Evolutionary conservation across 2,888 invertebrate species (phyloP).

Genomic region (Platycheirus albimanus): DNA sequence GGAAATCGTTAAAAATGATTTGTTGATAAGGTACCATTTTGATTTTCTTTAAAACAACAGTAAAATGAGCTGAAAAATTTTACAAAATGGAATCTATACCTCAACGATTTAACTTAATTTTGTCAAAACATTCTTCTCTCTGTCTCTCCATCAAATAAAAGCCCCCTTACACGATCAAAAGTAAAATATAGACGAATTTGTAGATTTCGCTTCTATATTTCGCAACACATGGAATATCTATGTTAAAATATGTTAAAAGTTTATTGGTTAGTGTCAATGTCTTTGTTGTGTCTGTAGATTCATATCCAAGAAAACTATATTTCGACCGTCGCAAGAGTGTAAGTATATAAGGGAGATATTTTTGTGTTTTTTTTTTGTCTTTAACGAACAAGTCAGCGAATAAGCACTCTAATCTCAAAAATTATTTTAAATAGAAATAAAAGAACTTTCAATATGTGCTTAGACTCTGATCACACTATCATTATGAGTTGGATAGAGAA

Average conservation of each 20-base stretch:
- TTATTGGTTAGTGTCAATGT: constrained; percentile 70
- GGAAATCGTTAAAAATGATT: too few species aligned
- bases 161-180: not conserved
- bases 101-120: not conserved
- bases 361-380: constrained; percentile 30
- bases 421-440: constrained; percentile 37
- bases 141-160: constrained; percentile 10
- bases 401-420: constrained; percentile 58
- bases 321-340: constrained; percentile 32
- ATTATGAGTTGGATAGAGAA: too few species aligned
- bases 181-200: not conserved
- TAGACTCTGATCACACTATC: constrained; percentile 45
- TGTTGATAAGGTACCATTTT: too few species aligned
- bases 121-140: not conserved
- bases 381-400: constrained; percentile 29
- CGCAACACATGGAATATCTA: constrained; percentile 53
- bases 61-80: constrained; percentile 41
- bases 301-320: constrained; percentile 42
- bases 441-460: constrained; percentile 25
- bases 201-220: constrained; percentile 28
- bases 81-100: too few species aligned
- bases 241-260: constrained; percentile 62
- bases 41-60: too few species aligned
- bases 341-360: constrained; percentile 25
- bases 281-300: constrained; percentile 37